Evolutionary conservation across 1,140 invertebrate genomes (phyloP).

Genomic region (Microplitis mediator): DNA sequence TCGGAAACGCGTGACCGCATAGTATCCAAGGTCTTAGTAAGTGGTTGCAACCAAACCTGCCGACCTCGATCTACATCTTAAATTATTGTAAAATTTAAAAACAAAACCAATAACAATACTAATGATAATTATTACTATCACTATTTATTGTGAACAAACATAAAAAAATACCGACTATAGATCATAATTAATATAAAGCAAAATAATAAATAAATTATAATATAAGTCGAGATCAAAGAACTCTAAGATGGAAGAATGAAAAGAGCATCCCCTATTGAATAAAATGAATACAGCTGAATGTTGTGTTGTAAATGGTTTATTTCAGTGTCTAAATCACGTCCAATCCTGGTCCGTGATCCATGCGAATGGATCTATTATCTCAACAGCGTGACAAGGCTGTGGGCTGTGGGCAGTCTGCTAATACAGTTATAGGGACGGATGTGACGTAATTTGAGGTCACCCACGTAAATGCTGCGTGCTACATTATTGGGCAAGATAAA

Average conservation of each 20-base stretch:
- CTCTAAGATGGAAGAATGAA: background rate
- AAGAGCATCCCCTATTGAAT: constrained; percentile 7
- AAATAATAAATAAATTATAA: no score
- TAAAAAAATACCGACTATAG: no score
- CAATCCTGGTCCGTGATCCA: constrained; percentile 57
- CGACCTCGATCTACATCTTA: constrained; percentile 23
- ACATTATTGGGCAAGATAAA: background rate
- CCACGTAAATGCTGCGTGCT: constrained; percentile 49
- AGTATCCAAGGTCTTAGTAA: constrained; percentile 21
- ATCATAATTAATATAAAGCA: no score
- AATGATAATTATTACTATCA: background rate
- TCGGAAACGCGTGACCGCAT: constrained; percentile 29
- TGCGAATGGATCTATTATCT: constrained; percentile 61
- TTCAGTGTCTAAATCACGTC: constrained; percentile 52
- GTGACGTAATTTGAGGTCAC: constrained; percentile 62
- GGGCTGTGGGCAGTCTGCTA: constrained; percentile 50
- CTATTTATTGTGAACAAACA: no score
- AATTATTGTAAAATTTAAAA: background rate
- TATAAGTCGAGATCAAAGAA: background rate
- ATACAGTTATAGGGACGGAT: constrained; percentile 58
- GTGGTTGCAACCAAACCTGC: constrained; percentile 12
- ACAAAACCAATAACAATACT: background rate
- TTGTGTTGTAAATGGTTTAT: constrained; percentile 55
- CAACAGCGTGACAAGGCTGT: constrained; percentile 60
- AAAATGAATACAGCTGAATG: background rate